phyloP scores from a whole-genome alignment of 2,113 vertebrate species.

The Microcebus griseorufus region DNA sequence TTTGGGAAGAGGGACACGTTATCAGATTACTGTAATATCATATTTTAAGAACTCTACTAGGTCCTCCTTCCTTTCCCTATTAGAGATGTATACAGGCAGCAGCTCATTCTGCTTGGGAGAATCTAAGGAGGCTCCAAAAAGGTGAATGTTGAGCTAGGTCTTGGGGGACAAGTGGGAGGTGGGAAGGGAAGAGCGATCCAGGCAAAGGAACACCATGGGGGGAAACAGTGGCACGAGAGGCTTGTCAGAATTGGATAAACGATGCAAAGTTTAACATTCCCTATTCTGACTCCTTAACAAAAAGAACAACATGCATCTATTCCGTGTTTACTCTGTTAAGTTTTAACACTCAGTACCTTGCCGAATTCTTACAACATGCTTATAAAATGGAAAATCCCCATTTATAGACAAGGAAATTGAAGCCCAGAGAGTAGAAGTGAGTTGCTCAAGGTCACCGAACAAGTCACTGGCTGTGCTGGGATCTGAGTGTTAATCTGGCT shows the following conservation, averaged over 20 bases:
- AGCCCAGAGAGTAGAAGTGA: background rate
- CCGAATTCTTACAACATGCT: background rate
- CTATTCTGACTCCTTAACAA: background rate
- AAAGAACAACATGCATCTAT: background rate
- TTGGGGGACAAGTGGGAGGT: background rate
- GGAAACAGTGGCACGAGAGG: background rate
- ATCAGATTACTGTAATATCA: background rate
- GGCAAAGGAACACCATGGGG: background rate
- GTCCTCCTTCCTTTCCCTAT: too few species aligned
- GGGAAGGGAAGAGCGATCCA: background rate
- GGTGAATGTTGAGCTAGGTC: background rate
- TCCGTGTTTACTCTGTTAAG: background rate
- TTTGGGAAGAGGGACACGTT: background rate
- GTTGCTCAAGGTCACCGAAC: background rate
- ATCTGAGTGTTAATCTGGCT: background rate
- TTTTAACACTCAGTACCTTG: background rate
- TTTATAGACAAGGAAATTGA: background rate
- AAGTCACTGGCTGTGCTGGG: background rate
- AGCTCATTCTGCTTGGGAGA: background rate
- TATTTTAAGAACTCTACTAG: background rate
- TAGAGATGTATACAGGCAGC: background rate
- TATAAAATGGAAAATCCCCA: background rate
- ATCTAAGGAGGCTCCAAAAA: background rate
- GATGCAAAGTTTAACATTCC: background rate
- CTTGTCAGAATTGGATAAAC: background rate